phyloP scores from a whole-genome alignment of 2,113 vertebrate genomes.

The Elanus axillaris region DNA sequence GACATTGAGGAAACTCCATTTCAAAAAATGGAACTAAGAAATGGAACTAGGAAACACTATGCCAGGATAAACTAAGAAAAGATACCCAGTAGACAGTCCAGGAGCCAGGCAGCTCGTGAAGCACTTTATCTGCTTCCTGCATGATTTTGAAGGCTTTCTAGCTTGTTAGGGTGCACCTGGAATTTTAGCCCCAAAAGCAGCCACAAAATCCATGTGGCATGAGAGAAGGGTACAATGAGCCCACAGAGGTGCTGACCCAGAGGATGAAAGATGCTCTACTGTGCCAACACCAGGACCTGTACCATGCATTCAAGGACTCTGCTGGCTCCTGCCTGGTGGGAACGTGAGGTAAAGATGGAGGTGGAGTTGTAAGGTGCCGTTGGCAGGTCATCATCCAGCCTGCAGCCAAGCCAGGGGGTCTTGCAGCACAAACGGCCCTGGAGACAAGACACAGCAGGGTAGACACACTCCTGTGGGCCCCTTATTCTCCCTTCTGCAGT shows the following conservation, averaged over 20 bases:
- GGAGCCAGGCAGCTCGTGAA: not conserved
- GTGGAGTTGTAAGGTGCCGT: not conserved
- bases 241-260: not conserved
- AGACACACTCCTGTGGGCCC: accelerated
- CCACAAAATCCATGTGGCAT: not conserved
- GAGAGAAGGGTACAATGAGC: not conserved
- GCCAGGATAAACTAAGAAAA: not conserved
- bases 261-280: not conserved
- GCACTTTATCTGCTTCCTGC: not conserved
- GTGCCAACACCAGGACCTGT: not conserved
- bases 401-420: not conserved
- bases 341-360: not conserved
- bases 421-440: not conserved
- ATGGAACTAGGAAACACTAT: not conserved
- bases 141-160: not conserved
- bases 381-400: not conserved
- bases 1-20: not conserved
- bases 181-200: not conserved
- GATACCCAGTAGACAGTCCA: not conserved
- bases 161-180: not conserved
- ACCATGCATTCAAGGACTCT: not conserved
- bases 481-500: not conserved
- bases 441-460: not conserved
- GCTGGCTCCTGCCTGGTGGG: not conserved
- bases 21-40: not conserved